phyloP scores from a whole-genome alignment of 2,797 vertebrate genomes.

The Onychomys torridus region DNA sequence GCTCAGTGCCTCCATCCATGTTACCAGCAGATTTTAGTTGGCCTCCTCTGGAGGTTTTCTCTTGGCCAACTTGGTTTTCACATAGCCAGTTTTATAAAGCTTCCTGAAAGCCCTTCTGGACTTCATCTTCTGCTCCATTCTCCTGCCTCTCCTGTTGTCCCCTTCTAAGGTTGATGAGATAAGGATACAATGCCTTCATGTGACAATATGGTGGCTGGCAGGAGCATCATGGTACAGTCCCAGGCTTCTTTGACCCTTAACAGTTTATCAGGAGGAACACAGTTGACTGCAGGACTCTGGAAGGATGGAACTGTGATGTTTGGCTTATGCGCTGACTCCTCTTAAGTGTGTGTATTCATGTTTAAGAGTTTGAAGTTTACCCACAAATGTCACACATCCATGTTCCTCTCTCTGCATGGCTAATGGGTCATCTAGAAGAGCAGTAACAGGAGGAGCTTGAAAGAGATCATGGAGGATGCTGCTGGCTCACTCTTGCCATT shows the following conservation, averaged over 20 bases:
- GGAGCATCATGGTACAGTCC: not conserved
- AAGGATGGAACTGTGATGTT: not conserved
- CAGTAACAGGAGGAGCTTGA: not conserved
- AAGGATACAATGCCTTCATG: not conserved
- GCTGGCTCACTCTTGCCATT: not conserved
- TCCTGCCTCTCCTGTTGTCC: no score
- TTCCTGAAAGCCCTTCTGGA: not conserved
- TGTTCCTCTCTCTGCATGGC: not conserved
- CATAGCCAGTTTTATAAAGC: not conserved
- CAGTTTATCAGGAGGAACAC: not conserved
- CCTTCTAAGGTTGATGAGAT: not conserved
- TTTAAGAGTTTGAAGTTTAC: not conserved
- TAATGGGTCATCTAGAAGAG: not conserved
- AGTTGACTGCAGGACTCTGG: not conserved
- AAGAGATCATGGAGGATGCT: not conserved
- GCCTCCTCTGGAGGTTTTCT: not conserved
- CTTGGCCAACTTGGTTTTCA: not conserved
- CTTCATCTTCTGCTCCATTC: not conserved
- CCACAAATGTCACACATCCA: not conserved
- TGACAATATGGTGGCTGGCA: no score
- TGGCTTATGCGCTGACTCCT: not conserved
- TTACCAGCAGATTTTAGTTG: not conserved
- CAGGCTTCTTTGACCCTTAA: not conserved
- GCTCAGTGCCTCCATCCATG: not conserved
- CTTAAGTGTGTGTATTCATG: rapidly evolving